Percentiles rank a stretch among this genome's conserved stretches.
These are phyloP conservation scores for Pristionchus arcanus DNA, from an alignment of 2,888 invertebrate genomes.

Conservation along the genomic window DNA sequence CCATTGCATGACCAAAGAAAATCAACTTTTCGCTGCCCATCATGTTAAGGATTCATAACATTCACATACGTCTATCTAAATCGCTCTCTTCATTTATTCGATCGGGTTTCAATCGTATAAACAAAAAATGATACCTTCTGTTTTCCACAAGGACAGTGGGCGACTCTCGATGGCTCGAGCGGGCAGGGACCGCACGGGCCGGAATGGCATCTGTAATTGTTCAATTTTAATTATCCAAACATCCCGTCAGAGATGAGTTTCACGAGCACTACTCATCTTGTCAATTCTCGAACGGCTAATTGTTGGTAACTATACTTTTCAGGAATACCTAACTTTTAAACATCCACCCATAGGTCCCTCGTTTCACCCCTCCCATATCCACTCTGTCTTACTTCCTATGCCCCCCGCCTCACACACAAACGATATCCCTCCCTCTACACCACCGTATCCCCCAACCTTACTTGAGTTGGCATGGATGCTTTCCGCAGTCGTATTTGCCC, in stretches of 20 bases:
- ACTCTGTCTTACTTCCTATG: not conserved
- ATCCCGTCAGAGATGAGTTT: too few relatives aligned
- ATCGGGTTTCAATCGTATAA: not conserved
- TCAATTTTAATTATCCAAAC: not conserved
- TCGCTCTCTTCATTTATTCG: too few relatives aligned
- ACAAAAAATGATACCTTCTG: slow-evolving; percentile 81
- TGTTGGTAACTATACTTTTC: not conserved
- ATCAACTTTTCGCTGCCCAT: too few relatives aligned
- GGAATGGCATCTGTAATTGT: slow-evolving; percentile 29
- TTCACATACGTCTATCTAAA: not conserved
- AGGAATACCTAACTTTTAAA: not conserved
- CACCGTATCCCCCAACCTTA: not conserved
- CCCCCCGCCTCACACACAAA: too few relatives aligned
- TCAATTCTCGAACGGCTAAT: too few relatives aligned
- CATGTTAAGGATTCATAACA: not conserved
- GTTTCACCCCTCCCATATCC: not conserved
- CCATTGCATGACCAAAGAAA: too few relatives aligned
- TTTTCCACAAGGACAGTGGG: slow-evolving; percentile 88
- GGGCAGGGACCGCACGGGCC: slow-evolving; percentile 84
- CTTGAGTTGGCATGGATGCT: slow-evolving; percentile 85
- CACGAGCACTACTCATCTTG: too few relatives aligned
- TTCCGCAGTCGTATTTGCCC: slow-evolving; percentile 79
- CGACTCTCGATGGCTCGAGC: slow-evolving; percentile 84
- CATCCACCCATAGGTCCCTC: not conserved
- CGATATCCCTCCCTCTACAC: too few relatives aligned